Evolutionary conservation across 2,888 invertebrate species (phyloP).

Genomic region (Escarpia spicata): DNA sequence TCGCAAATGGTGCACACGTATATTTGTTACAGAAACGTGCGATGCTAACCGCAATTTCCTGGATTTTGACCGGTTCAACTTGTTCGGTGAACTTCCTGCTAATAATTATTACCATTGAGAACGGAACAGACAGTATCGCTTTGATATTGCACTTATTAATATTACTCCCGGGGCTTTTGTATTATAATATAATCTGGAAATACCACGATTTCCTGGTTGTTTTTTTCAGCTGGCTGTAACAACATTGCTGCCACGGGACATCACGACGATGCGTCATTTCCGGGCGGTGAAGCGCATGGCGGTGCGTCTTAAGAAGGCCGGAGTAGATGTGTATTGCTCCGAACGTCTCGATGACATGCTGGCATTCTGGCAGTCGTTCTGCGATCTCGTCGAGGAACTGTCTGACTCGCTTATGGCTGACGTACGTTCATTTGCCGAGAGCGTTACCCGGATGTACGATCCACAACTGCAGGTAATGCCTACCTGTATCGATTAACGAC

Average conservation of each 20-base stretch:
- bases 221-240: constrained; percentile 21
- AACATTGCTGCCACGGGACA: constrained; percentile 42
- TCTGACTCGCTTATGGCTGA: constrained; percentile 45
- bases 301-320: constrained; percentile 38
- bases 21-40: no score
- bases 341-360: constrained; percentile 27
- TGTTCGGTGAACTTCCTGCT: no score
- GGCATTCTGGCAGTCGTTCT: constrained; percentile 28
- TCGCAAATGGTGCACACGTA: no score
- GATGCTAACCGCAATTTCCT: no score
- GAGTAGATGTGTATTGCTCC: background rate
- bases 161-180: no score
- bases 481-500: background rate
- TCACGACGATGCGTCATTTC: constrained; percentile 47
- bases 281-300: constrained; percentile 46
- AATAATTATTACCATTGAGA: no score
- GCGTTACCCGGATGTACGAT: constrained; percentile 4
- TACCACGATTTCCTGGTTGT: background rate
- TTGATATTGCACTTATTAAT: no score
- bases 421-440: background rate
- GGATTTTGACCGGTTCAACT: no score
- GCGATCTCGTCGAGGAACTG: constrained; percentile 47
- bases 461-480: constrained; percentile 4
- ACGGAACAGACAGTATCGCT: no score
- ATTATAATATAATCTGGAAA: no score